Evolutionary conservation across 2,113 vertebrate genomes (phyloP), one percentile per base, ranked within the genome.

Genomic region (Neoarius graeffei): DNA sequence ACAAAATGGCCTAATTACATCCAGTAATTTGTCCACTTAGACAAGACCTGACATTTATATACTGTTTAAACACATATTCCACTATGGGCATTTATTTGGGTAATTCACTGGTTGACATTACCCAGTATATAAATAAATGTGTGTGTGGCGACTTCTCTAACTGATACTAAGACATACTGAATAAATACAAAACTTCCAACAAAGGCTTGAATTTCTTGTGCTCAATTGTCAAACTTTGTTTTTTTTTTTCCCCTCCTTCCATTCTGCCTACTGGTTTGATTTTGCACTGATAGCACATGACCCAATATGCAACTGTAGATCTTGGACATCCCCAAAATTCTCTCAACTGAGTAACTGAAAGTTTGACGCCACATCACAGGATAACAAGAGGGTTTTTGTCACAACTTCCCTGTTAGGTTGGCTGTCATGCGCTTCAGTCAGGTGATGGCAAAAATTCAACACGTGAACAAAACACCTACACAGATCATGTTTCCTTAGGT

Each of bases 261-360:
- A 8, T 25, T 85, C 59, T 86, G 9, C 7, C 5, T 35, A 52
- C 62, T 42, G 11, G 4, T 73, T 69, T 86, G 69, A 48, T 84
- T 84, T 69, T 66, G 17, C 17, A 3, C 19, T 85, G 73, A 80
- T 69, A 64, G 48, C n/a, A 11, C 74, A 67, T 71, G 62, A 83
- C 56, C 64, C 13, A 64, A 87, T 67, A 35, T 64, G 50, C 71
- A 30, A 67, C 74, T 25, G 23, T 85, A 74, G 27, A 52, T 10
- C 62, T 27, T 86, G 89, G 89, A 81, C 4, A 90, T 90, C 89
- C 89, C 89, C 89, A 88, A 81, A 74, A 60, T 30, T 56, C 80
- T 86, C 85, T 88, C 48, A 50, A 77, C 71, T 52, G 67, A 56
- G 59, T 66, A 84, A 86, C 85, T 64, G 69, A 90, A 88, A 83